These are phyloP conservation scores for Pissodes strobi DNA, from an alignment of 1,140 invertebrate species.

Conservation along the genomic window DNA sequence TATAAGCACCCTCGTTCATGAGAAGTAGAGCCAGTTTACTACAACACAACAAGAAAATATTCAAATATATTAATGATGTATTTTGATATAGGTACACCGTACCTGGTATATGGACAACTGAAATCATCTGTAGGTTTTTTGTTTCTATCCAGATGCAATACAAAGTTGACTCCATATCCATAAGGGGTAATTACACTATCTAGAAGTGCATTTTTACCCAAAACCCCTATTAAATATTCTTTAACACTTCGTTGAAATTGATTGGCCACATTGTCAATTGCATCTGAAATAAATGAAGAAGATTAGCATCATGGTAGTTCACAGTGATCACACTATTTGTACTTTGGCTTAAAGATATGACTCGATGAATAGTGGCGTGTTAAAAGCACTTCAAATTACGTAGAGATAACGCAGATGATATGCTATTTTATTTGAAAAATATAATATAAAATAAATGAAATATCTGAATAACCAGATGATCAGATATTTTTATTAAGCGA, in stretches of 20 bases:
- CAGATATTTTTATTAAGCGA: background rate
- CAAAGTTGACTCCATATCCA: constrained; percentile 50
- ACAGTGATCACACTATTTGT: too few species aligned
- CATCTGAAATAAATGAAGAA: constrained; percentile 31
- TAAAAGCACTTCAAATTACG: too few species aligned
- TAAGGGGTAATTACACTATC: constrained; percentile 47
- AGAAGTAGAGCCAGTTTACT: constrained; percentile 36
- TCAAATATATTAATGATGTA: background rate
- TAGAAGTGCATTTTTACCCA: constrained; percentile 29
- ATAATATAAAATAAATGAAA: too few species aligned
- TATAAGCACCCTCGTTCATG: constrained; percentile 50
- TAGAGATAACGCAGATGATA: too few species aligned
- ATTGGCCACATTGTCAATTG: constrained; percentile 17
- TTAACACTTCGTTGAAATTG: constrained; percentile 28
- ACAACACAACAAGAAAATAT: constrained; percentile 20
- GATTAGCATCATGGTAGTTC: too few species aligned
- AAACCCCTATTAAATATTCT: constrained; percentile 37
- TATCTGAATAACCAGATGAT: background rate
- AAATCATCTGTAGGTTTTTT: constrained; percentile 22
- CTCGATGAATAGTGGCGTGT: too few species aligned
- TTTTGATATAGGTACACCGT: background rate
- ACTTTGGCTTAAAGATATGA: too few species aligned
- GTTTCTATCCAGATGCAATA: constrained; percentile 39
- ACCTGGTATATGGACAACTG: constrained; percentile 9
- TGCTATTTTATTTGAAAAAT: too few species aligned